These are phyloP conservation scores for Drosophila nr. perissopoda DNA, from an alignment of 2,888 invertebrate genomes.

Conservation along the genomic window DNA sequence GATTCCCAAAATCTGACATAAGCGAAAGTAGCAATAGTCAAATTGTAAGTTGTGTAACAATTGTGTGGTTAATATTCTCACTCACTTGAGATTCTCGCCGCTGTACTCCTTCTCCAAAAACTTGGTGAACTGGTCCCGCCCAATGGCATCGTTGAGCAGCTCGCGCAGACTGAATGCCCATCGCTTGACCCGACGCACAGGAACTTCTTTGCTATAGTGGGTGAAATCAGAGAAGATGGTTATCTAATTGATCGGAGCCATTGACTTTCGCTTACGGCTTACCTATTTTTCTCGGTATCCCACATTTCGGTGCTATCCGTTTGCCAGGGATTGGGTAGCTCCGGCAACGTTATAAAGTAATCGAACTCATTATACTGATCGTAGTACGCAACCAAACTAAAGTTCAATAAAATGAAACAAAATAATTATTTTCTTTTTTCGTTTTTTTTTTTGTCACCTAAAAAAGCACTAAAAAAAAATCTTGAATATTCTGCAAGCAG, in stretches of 20 bases:
- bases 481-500: neutral
- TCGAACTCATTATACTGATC: slow-evolving; percentile 99
- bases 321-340: slow-evolving; percentile 98
- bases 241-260: neutral
- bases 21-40: neutral
- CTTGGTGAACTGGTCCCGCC: slow-evolving; percentile 96
- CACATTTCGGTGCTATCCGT: slow-evolving; percentile 98
- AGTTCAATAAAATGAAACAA: slow-evolving; percentile 84
- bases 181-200: slow-evolving; percentile 95
- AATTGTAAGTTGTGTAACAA: neutral
- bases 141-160: slow-evolving; percentile 96
- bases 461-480: too few relatives aligned
- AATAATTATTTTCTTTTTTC: too few relatives aligned
- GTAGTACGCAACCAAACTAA: slow-evolving; percentile 95
- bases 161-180: slow-evolving; percentile 99
- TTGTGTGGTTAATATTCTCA: neutral
- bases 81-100: slow-evolving; percentile 98
- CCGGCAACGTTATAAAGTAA: slow-evolving; percentile 95
- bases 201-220: slow-evolving; percentile 92
- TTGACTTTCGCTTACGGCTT: slow-evolving; percentile 70
- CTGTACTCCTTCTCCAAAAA: slow-evolving; percentile 99
- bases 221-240: neutral
- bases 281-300: slow-evolving; percentile 98
- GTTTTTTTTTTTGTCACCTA: too few relatives aligned
- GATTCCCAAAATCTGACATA: slow-evolving; percentile 95